phyloP scores from a whole-genome alignment of 2,888 invertebrate species.

The Sthenelais limicola region DNA sequence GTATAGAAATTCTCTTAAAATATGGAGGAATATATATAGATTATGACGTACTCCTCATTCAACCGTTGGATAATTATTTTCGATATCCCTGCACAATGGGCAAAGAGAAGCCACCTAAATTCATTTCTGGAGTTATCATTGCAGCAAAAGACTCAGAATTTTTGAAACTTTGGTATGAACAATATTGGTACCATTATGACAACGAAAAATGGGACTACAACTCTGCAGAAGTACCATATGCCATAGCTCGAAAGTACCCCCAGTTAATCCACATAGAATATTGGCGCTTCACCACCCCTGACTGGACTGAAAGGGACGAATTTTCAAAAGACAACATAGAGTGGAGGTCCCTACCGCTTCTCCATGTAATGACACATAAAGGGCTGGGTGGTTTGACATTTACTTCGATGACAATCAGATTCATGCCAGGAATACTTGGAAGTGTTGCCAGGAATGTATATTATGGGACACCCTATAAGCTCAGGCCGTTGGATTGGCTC shows the following conservation, averaged over 20 bases:
- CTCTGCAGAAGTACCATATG: slow-evolving; percentile 13
- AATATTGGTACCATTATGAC: slow-evolving; percentile 25
- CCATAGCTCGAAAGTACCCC: background rate
- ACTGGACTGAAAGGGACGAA: slow-evolving; percentile 11
- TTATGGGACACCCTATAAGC: slow-evolving; percentile 7
- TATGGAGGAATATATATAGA: slow-evolving; percentile 37
- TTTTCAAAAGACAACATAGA: slow-evolving; percentile 6
- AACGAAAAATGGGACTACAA: slow-evolving; percentile 24
- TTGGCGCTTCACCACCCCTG: slow-evolving; percentile 4
- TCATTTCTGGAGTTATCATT: slow-evolving; percentile 25
- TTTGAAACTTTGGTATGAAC: slow-evolving; percentile 6
- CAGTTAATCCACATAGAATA: slow-evolving; percentile 17
- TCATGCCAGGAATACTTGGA: background rate
- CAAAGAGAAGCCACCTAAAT: slow-evolving; percentile 3
- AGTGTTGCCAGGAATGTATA: background rate
- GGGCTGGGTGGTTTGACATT: too few species aligned
- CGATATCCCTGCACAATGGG: slow-evolving; percentile 14
- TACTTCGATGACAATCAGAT: slow-evolving; percentile 4
- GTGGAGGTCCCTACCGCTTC: slow-evolving; percentile 3
- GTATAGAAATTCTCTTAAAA: slow-evolving; percentile 2
- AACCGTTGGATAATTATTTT: background rate
- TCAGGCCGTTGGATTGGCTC: too few species aligned
- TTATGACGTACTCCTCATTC: slow-evolving; percentile 23
- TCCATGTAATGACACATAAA: slow-evolving; percentile 23
- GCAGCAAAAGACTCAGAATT: slow-evolving; percentile 2